Evolutionary conservation across 2,888 invertebrate genomes (phyloP), one percentile per base, ranked within the genome.

Genomic region (Cancer borealis): DNA sequence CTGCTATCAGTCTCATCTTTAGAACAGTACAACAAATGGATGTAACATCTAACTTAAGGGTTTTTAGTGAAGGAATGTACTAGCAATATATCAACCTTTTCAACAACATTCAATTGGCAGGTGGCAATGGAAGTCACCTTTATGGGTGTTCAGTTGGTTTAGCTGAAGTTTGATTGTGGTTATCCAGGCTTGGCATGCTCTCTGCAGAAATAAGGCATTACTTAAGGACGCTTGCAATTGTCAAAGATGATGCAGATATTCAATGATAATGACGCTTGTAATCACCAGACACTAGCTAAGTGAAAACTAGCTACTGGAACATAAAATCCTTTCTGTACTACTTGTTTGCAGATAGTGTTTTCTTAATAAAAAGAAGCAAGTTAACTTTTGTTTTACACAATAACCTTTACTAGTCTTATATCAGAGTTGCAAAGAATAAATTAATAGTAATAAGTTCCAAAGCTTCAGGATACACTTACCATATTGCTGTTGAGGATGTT

Each of bases 261-360:
- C 94, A 94, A 92, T 92, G 94, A 94, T 94, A 92, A 94, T 94
- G 94, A 94, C 94, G 94, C 94, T 94, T 94, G 94, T 94, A 92
- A 93, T 94, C 94, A 92, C 92, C 94, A 54, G 92, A 94, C 92
- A 94, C 92, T 92, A 91, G 91, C 94, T 92, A 60, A 87, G 94
- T 92, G 60, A 92, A 92, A 94, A 92, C 60, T 92, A 92, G 92
- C 79, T 92, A 92, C 88, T 89, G 94, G 87, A 94, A 84, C 54
- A 92, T 30, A 60, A 94, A 92, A 94, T 92, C 92, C 92, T 94
- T 94, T 94, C 94, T 94, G 94, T 94, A 94, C 94, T 94, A 92
- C 92, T 94, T 94, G 94, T 94, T 94, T 94, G 94, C 94, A 94
- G 92, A 94, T 94, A 94, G 94, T 94, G 94, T 94, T 94, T 94